phyloP scores from a whole-genome alignment of 2,113 vertebrate species.

The Tetrax tetrax region DNA sequence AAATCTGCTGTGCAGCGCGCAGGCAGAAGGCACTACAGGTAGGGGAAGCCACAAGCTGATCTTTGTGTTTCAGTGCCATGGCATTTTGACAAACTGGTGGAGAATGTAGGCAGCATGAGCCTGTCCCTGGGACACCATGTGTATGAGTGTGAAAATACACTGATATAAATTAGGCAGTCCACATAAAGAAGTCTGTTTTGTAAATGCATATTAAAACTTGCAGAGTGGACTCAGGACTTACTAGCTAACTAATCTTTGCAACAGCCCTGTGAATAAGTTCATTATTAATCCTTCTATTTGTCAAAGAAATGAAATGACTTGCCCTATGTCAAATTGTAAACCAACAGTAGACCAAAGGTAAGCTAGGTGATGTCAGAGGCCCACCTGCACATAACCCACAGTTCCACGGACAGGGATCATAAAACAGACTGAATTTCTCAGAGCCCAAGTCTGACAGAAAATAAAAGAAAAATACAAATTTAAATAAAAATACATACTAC shows the following conservation, averaged over 20 bases:
- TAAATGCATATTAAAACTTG: background rate
- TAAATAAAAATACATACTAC: background rate
- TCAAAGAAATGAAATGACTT: background rate
- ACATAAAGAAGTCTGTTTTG: background rate
- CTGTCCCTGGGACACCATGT: background rate
- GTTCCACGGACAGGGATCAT: background rate
- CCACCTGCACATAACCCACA: background rate
- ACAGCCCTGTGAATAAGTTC: background rate
- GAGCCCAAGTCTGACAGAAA: background rate
- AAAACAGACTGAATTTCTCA: background rate
- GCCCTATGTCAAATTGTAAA: background rate
- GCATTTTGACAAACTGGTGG: background rate
- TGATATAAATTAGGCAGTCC: background rate
- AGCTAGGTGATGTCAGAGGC: background rate
- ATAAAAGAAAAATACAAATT: background rate
- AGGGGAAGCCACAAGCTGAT: background rate
- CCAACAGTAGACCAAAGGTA: background rate
- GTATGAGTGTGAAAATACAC: background rate
- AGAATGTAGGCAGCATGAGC: background rate
- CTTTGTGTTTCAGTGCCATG: background rate
- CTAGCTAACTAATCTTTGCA: background rate
- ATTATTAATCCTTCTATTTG: background rate
- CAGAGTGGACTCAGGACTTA: background rate
- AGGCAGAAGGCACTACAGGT: background rate
- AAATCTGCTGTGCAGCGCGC: background rate